phyloP scores from a whole-genome alignment of 2,888 invertebrate genomes.

The Drosophila monieri region DNA sequence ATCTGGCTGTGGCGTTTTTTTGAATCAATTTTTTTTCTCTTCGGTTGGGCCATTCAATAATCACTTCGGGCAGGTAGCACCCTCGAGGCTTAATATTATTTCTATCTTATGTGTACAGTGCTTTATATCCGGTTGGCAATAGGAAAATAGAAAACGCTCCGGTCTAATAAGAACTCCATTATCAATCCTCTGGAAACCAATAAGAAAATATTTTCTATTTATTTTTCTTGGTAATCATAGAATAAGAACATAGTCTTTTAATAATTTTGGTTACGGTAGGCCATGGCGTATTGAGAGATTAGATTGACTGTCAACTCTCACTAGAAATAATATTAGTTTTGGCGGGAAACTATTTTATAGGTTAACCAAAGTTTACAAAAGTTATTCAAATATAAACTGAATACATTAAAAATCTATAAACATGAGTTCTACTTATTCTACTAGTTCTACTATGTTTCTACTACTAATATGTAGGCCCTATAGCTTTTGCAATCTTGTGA shows the following conservation, averaged over 20 bases:
- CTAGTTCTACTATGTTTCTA: no score
- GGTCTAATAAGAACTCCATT: conserved; percentile 11
- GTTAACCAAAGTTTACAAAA: neutral
- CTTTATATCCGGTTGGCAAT: conserved; percentile 46
- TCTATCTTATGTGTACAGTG: conserved; percentile 20
- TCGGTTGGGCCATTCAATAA: conserved; percentile 26
- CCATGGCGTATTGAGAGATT: neutral
- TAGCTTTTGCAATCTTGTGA: conserved; percentile 25
- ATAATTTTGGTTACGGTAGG: conserved; percentile 15
- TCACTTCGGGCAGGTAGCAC: conserved; percentile 38
- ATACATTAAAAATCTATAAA: neutral
- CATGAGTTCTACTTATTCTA: no score
- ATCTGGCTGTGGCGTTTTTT: conserved; percentile 27
- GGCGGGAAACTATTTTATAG: neutral
- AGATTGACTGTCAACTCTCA: neutral
- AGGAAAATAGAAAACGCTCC: conserved; percentile 10
- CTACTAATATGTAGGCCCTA: neutral
- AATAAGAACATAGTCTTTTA: neutral
- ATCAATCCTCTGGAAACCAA: conserved; percentile 8
- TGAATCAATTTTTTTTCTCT: conserved; percentile 11
- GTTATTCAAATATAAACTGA: neutral
- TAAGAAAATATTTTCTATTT: conserved; percentile 16
- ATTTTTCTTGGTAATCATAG: neutral
- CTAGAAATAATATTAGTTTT: neutral
- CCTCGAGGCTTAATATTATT: conserved; percentile 24